Percentiles rank a stretch among this genome's conserved stretches.
These are phyloP conservation scores for Platerodrilus igneus DNA, from an alignment of 2,888 invertebrate species.

Conservation along the genomic window DNA sequence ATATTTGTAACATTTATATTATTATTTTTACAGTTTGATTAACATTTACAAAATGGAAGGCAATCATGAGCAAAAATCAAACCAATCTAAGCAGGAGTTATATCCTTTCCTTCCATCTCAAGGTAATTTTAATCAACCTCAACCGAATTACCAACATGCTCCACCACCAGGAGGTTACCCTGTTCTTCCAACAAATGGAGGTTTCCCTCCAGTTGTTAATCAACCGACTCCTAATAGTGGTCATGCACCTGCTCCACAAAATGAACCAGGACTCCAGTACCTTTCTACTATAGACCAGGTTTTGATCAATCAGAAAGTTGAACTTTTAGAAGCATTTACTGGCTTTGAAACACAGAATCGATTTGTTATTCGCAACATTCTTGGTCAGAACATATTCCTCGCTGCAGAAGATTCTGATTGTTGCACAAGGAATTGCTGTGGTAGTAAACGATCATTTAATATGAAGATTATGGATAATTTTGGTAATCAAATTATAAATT, in stretches of 20 bases:
- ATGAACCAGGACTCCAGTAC: conserved; percentile 80
- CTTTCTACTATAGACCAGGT: conserved; percentile 81
- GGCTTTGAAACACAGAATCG: conserved; percentile 89
- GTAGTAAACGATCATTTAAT: conserved; percentile 76
- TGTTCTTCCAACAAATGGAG: background rate
- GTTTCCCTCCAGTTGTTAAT: background rate
- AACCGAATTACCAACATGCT: background rate
- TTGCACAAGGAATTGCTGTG: conserved; percentile 79
- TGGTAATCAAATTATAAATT: conserved; percentile 79
- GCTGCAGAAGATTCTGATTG: conserved; percentile 82
- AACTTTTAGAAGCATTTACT: conserved; percentile 69
- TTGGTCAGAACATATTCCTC: conserved; percentile 75
- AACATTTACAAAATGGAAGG: too few relatives aligned
- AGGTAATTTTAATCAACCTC: too few relatives aligned
- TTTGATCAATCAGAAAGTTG: conserved; percentile 76
- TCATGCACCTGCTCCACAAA: conserved; percentile 77
- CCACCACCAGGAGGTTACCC: background rate
- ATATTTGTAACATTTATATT: too few relatives aligned
- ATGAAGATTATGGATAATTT: conserved; percentile 81
- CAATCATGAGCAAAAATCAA: too few relatives aligned
- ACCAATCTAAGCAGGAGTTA: too few relatives aligned
- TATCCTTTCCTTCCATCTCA: too few relatives aligned
- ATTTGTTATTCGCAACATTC: conserved; percentile 73
- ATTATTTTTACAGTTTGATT: too few relatives aligned
- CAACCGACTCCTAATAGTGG: conserved; percentile 61